Conservation (phyloP, 1,140 invertebrate genomes). For the Potamilus streckersoni region DNA sequence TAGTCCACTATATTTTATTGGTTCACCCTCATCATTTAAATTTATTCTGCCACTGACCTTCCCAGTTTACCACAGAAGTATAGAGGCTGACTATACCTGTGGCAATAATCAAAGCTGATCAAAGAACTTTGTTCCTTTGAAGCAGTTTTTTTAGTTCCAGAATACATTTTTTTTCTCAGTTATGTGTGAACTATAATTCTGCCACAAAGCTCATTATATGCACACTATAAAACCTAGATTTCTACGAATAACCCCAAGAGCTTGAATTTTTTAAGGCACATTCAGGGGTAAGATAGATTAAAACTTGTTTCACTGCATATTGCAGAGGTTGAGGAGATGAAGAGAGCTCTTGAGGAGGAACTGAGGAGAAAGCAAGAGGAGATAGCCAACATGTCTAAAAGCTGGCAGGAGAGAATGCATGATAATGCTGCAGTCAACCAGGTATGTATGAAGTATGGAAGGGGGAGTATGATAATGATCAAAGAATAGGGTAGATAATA, state of each 20-base stretch:
- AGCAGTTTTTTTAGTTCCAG: too few species aligned
- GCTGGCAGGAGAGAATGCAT: slow-evolving; percentile 71
- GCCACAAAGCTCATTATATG: background rate
- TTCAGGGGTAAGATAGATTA: background rate
- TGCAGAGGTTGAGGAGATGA: slow-evolving; percentile 68
- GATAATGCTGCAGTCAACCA: slow-evolving; percentile 61
- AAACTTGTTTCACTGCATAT: background rate
- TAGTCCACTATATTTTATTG: too few species aligned
- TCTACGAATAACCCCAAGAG: too few species aligned
- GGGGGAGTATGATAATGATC: background rate
- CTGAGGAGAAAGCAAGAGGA: slow-evolving; percentile 72
- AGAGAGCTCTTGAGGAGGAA: slow-evolving; percentile 69
- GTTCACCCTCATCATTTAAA: too few species aligned
- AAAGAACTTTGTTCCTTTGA: too few species aligned
- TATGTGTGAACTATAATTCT: too few species aligned
- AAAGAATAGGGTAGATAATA: background rate
- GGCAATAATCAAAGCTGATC: too few species aligned
- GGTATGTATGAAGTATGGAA: slow-evolving; percentile 12
- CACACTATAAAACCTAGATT: too few species aligned
- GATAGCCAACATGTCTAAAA: slow-evolving; percentile 71
- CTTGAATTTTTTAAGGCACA: background rate
- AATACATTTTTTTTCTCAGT: too few species aligned
- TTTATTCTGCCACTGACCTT: too few species aligned
- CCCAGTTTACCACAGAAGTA: too few species aligned
- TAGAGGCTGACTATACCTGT: too few species aligned